A percentile compares a stretch with the other conserved stretches of the same genome.
Evolutionary conservation across 2,888 invertebrate genomes (phyloP).

Genomic region (Heliconius ismenius): DNA sequence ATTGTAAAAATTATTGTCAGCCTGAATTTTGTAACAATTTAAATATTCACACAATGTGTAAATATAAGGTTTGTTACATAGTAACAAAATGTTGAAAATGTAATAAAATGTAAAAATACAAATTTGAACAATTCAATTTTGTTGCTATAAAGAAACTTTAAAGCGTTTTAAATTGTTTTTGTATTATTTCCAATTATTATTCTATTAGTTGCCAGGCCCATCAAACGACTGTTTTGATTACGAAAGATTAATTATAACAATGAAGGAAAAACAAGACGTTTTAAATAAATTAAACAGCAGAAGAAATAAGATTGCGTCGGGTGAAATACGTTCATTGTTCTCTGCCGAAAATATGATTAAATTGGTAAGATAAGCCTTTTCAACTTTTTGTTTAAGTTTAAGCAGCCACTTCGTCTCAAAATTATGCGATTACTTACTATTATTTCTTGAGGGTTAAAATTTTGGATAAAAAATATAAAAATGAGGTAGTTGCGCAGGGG

Average conservation of each 20-base stretch:
- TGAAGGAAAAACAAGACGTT: conserved; percentile 58
- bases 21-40: conserved; percentile 55
- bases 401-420: neutral
- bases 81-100: neutral
- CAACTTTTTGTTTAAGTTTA: neutral
- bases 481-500: too few species aligned
- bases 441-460: neutral
- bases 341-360: conserved; percentile 66
- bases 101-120: neutral
- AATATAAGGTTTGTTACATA: conserved; percentile 55
- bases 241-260: conserved; percentile 57
- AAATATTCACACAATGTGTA: conserved; percentile 62
- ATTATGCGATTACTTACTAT: neutral
- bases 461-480: neutral
- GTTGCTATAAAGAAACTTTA: neutral
- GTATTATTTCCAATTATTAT: neutral
- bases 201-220: conserved; percentile 47
- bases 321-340: conserved; percentile 67
- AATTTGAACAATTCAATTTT: neutral
- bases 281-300: conserved; percentile 70
- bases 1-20: conserved; percentile 56
- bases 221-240: conserved; percentile 60
- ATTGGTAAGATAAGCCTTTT: conserved; percentile 57
- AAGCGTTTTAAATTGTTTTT: conserved; percentile 2
- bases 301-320: conserved; percentile 69